Percentiles rank a stretch among this genome's conserved stretches.
These are phyloP conservation scores for Triplophysa rosa DNA, from an alignment of 2,113 vertebrate genomes.

Conservation along the genomic window DNA sequence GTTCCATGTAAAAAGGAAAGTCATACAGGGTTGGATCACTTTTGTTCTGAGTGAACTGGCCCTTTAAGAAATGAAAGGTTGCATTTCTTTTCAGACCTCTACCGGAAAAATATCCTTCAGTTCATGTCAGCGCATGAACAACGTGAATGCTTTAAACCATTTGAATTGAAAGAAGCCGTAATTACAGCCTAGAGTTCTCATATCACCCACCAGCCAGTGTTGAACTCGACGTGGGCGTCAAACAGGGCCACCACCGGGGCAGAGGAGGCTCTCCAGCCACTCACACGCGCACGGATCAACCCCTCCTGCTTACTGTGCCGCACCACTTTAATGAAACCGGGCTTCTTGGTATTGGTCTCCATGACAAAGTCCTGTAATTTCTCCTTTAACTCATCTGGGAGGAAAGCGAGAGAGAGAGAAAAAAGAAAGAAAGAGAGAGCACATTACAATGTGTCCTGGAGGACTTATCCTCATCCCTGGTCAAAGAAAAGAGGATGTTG, in stretches of 20 bases:
- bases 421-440: conserved; percentile 8
- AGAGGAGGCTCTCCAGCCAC: conserved; percentile 89
- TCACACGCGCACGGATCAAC: conserved; percentile 93
- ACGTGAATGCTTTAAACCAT: background rate
- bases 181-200: background rate
- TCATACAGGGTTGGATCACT: background rate
- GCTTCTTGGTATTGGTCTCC: conserved; percentile 82
- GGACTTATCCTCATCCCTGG: conserved; percentile 34
- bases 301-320: conserved; percentile 92
- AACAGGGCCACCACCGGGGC: conserved; percentile 95
- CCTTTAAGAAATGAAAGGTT: no score
- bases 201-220: conserved; percentile 85
- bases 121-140: background rate
- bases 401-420: background rate
- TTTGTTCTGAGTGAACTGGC: no score
- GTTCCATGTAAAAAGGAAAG: background rate
- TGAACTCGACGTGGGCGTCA: conserved; percentile 97
- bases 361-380: conserved; percentile 87
- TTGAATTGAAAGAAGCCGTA: conserved; percentile 6
- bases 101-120: background rate
- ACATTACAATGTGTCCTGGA: conserved; percentile 14
- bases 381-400: conserved; percentile 90
- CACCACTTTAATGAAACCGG: conserved; percentile 92
- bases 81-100: background rate
- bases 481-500: conserved; percentile 18